A percentile compares a stretch with the other conserved stretches of the same genome.
Conservation (phyloP, 2,113 vertebrate genomes). For the Neomonachus schauinslandi region DNA sequence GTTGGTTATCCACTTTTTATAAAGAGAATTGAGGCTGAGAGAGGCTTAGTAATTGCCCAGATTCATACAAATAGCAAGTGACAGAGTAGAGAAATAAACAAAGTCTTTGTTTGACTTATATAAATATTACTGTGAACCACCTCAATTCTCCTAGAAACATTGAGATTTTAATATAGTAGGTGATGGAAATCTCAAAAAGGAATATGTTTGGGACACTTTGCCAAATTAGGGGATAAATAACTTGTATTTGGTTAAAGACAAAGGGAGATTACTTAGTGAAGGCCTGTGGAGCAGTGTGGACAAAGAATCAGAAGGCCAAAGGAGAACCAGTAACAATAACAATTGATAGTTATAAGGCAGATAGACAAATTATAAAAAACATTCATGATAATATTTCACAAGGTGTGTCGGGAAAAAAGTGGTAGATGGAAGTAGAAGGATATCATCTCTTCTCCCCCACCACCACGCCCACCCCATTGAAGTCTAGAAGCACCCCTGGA, state of each 20-base stretch:
- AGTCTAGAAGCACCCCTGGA: neutral
- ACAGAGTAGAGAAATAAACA: neutral
- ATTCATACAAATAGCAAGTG: neutral
- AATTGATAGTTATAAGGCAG: neutral
- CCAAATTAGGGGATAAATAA: neutral
- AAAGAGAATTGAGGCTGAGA: neutral
- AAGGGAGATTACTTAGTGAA: neutral
- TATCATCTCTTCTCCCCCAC: neutral
- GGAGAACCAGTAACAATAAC: neutral
- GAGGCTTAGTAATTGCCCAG: neutral
- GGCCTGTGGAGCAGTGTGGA: neutral
- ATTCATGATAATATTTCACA: neutral
- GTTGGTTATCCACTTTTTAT: neutral
- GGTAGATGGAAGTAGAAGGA: neutral
- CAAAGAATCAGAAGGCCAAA: neutral
- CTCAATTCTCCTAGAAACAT: neutral
- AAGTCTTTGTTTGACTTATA: neutral
- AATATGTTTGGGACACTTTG: neutral
- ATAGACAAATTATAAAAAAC: neutral
- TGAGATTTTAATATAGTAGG: neutral
- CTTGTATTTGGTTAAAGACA: neutral
- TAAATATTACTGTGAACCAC: neutral
- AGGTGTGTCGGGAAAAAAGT: neutral
- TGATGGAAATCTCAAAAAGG: neutral
- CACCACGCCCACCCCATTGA: neutral